Base-by-base conservation (phyloP, 1,140 invertebrate species). In the Hypsibius dujardini region DNA sequence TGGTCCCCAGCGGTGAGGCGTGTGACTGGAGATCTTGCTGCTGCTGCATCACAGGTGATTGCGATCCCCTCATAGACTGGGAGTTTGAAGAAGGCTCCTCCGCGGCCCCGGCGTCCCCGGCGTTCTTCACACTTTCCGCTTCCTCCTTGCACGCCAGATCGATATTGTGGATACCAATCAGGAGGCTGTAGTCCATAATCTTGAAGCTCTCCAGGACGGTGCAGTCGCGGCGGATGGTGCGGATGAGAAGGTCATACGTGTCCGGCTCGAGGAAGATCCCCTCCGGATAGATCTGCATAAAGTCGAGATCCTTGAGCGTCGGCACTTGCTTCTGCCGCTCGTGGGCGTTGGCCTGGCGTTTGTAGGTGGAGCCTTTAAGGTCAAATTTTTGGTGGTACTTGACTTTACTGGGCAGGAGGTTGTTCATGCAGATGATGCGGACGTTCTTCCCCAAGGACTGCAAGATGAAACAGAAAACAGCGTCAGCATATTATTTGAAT, bases 391-490 rank as follows among this genome's bases (percentile, higher is more conserved):
- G 88, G 82, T 98, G 94, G 78, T 98, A 85, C 78, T 87, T 89
- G 47, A 98, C 88, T n/a, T 86, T 86, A 14, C 92, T 95, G 59
- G 96, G 96, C 77, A 99, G 84, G 75, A 99, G 84, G 84, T 99
- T 99, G 82, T 99, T 99, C 96, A 99, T 99, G 71, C 95, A 92
- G 72, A 93, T 85, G 77, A 99, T 85, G 76, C 96, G 86, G 78
- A 99, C 93, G 82, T 99, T 99, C 86, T 98, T 99, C 77, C 93
- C 94, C 82, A 95, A 95, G 84, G 92, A 96, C 82, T 95, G 72
- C 47, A 72, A 69, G n/a, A 47, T 69, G 47, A 46, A 59, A n/a
- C 12, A n/a, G 62, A n/a, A 73, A 45, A 1, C 46, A 67, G 7
- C 7, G 12, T 73, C 46, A 62, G 62, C 72, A 73, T 1, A 2